Base-by-base conservation (phyloP, 2,888 invertebrate species). In the Gnatocerus cornutus region DNA sequence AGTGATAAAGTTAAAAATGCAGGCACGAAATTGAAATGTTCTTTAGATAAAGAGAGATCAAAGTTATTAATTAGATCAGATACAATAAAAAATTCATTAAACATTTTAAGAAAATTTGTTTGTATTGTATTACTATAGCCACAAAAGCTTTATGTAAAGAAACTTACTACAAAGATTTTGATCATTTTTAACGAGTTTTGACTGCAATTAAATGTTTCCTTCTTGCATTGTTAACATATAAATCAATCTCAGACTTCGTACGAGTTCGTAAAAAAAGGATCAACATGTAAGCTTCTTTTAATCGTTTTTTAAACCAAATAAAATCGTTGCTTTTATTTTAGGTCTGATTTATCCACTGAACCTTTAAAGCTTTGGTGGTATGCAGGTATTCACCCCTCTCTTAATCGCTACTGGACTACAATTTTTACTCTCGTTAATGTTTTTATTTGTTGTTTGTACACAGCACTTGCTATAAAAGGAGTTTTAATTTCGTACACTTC, bases 381-480 rank as follows among this genome's bases (percentile, higher is more conserved):
- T 13, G 37, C 3, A n/a, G 9, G 37, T 37, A 8, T 37, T 7
- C 37, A 37, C n/a, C 37, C 37, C 8, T 2, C 3, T n/a, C 37
- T 37, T 1, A 37, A 37, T 37, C 8, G 37, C 1, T 37, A 7
- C 6, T n/a, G 41, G 41, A 12, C 41, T 4, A 41, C 41, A 41
- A 13, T 41, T 41, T 13, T n/a, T 12, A 41, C 41, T 41, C 41
- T 41, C 6, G 13, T 41, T 3, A 41, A 41, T 12, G n/a, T 41
- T 2, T 41, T 41, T 10, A n/a, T 41, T 6, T 39, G 39, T 56
- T 21, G n/a, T 10, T 2, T 56, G 6, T 39, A 14, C 41, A 27
- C 21, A 10, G 21, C 16, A 8, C 10, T 56, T 13, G 56, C 41
- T n/a, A 41, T 56, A 6, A 41, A 21, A 41, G 56, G 56, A 16